Conservation (phyloP, 2,113 vertebrate species). For the Nothocercus nigrocapillus region DNA sequence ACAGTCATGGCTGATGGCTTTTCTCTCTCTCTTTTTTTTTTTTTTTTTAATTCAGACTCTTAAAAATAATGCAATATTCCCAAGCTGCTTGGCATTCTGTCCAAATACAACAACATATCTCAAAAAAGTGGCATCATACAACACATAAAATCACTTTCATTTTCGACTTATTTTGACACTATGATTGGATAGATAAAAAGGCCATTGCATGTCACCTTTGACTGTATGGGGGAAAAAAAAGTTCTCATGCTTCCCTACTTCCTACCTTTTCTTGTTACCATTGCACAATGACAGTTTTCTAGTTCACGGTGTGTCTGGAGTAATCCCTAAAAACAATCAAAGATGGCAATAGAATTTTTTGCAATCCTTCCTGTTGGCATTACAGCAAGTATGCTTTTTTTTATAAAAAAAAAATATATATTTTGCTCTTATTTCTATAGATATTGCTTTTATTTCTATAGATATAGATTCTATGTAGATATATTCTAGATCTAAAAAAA, state of each 20-base stretch:
- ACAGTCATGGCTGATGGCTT: neutral
- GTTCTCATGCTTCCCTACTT: neutral
- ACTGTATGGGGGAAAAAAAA: neutral
- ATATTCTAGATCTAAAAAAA: constrained; percentile 17
- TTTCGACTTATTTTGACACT: constrained; percentile 2
- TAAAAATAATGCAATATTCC: constrained; percentile 5
- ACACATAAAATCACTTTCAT: neutral
- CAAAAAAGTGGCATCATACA: neutral
- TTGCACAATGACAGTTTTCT: neutral
- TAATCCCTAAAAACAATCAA: constrained; percentile 28
- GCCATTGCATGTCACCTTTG: neutral
- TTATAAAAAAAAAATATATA: no score
- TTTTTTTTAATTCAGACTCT: neutral
- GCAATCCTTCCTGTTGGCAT: constrained; percentile 8
- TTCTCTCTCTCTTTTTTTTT: neutral
- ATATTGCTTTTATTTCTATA: neutral
- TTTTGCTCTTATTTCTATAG: neutral
- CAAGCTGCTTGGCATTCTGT: neutral
- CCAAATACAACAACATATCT: neutral
- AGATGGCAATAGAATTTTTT: constrained; percentile 3
- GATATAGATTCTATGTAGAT: no score
- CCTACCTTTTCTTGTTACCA: neutral
- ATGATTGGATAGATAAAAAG: neutral
- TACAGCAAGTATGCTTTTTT: neutral
- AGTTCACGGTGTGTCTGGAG: neutral